Evolutionary conservation across 2,113 vertebrate genomes (phyloP).

Genomic region (Charina bottae): DNA sequence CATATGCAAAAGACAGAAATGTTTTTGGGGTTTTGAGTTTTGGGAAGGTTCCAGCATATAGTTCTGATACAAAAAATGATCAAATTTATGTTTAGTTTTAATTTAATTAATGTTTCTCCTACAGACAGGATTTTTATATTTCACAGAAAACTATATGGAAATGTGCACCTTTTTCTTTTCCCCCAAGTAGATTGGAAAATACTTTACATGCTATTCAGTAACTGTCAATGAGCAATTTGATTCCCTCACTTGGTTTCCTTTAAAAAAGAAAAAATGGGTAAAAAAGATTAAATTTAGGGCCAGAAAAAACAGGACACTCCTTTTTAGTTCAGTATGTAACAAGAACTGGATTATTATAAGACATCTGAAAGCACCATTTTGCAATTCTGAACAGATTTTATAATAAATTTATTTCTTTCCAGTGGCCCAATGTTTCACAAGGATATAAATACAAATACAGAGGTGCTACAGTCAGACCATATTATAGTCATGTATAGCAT

Average conservation of each 20-base stretch:
- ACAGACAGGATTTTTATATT: not conserved
- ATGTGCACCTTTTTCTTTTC: not conserved
- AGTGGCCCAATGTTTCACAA: not conserved
- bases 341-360: not conserved
- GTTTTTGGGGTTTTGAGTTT: too few species aligned
- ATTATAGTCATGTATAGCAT: constrained; percentile 7
- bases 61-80: too few species aligned
- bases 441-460: not conserved
- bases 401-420: too few species aligned
- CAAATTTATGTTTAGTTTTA: too few species aligned
- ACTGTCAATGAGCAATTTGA: not conserved
- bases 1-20: too few species aligned
- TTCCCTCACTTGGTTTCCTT: not conserved
- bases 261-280: not conserved
- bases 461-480: constrained; percentile 10
- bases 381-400: not conserved
- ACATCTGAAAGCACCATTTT: not conserved
- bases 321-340: not conserved
- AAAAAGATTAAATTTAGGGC: not conserved
- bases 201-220: too few species aligned
- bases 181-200: not conserved
- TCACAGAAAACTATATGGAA: not conserved
- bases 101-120: not conserved
- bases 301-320: not conserved
- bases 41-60: too few species aligned